phyloP scores from a whole-genome alignment of 2,797 vertebrate species.

The Bufotes viridis region DNA sequence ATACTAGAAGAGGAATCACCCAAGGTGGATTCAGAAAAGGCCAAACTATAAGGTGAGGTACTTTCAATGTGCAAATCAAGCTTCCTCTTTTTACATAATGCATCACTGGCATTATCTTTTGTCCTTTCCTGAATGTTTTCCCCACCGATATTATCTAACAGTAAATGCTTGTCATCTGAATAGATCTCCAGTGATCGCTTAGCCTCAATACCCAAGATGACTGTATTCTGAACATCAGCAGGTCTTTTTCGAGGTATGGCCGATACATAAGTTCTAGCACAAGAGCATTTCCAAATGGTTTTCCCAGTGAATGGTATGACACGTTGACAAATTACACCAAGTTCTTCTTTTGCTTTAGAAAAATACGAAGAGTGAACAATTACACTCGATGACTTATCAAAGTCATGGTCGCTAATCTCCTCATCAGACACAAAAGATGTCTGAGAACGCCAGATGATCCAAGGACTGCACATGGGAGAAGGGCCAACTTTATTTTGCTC shows the following conservation, averaged over 20 bases:
- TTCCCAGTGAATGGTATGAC: conserved; percentile 45
- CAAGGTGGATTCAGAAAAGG: neutral
- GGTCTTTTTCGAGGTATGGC: conserved; percentile 64
- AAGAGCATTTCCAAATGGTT: conserved; percentile 66
- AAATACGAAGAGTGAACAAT: neutral
- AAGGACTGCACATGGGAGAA: neutral
- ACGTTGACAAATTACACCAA: conserved; percentile 27
- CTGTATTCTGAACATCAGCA: neutral
- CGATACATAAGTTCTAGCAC: conserved; percentile 73
- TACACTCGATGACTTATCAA: neutral
- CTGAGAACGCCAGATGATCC: neutral
- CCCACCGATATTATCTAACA: neutral
- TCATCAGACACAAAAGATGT: neutral
- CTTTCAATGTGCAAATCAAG: conserved; percentile 52
- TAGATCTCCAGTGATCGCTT: neutral
- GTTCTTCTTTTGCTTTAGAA: neutral
- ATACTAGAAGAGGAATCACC: neutral
- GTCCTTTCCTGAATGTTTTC: neutral
- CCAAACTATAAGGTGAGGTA: conserved; percentile 58
- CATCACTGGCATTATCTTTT: conserved; percentile 57
- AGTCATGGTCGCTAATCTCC: neutral
- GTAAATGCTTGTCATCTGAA: neutral
- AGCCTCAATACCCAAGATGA: neutral
- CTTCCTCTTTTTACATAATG: conserved; percentile 55
- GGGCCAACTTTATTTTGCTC: neutral